Conservation (phyloP, 2,113 vertebrate species). For the Cyprinodon brontotheroides region DNA sequence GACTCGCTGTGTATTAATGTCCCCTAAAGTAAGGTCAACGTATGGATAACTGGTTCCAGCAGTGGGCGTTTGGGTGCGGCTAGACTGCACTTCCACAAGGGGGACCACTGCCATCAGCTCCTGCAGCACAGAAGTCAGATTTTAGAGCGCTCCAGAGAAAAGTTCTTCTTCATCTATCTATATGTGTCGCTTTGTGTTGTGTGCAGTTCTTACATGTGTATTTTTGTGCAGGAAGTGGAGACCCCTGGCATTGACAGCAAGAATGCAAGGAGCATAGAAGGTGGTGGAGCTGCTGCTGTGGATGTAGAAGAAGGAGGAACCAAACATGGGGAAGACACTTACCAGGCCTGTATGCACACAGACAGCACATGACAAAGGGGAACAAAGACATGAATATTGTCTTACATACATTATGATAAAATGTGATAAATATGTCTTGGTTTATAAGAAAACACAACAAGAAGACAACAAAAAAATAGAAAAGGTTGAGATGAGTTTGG, state of each 20-base stretch:
- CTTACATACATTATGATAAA: neutral
- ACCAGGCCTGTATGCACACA: slow-evolving; percentile 62
- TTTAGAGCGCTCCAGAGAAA: neutral
- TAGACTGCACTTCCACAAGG: slow-evolving; percentile 91
- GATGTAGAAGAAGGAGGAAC: slow-evolving; percentile 72
- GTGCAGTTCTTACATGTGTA: slow-evolving; percentile 63
- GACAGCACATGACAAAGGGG: neutral
- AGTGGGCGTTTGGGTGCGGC: slow-evolving; percentile 85
- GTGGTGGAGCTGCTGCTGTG: slow-evolving; percentile 77
- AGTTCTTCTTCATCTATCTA: neutral
- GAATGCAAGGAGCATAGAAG: slow-evolving; percentile 71
- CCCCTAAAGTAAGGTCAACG: slow-evolving; percentile 88
- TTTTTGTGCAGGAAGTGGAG: slow-evolving; percentile 76
- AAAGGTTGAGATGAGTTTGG: too few relatives aligned
- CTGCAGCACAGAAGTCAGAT: slow-evolving; percentile 69
- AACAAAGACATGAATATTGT: neutral
- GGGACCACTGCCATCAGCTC: slow-evolving; percentile 85
- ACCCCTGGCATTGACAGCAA: slow-evolving; percentile 72
- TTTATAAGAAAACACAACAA: neutral
- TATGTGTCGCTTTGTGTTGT: neutral
- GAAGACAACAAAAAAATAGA: neutral
- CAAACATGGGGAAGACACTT: slow-evolving; percentile 75
- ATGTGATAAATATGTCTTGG: neutral
- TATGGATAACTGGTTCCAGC: slow-evolving; percentile 90
- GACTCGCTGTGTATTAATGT: slow-evolving; percentile 81